phyloP scores from a whole-genome alignment of 2,113 vertebrate species.

The Oryzias woworae region DNA sequence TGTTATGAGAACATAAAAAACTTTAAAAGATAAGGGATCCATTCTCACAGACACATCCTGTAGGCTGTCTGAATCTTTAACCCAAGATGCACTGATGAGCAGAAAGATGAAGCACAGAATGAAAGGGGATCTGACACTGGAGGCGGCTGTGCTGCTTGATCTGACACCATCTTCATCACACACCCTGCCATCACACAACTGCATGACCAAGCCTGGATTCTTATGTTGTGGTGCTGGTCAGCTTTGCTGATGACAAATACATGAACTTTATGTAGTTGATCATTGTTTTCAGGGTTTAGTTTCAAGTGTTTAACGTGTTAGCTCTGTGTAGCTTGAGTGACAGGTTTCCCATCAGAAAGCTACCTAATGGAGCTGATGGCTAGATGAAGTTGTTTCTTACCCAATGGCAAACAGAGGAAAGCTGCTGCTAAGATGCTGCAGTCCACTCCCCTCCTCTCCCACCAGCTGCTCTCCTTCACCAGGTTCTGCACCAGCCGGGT shows the following conservation, averaged over 20 bases:
- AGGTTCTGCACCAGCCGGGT: conserved; percentile 79
- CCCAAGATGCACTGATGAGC: too few species aligned
- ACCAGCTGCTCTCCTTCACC: conserved; percentile 89
- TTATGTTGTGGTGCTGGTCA: too few species aligned
- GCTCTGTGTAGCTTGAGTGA: not conserved
- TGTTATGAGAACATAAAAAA: too few species aligned
- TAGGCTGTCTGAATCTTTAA: not conserved
- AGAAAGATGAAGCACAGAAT: not conserved
- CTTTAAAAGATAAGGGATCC: too few species aligned
- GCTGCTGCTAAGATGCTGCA: conserved; percentile 82
- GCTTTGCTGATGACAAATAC: too few species aligned
- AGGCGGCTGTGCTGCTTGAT: not conserved
- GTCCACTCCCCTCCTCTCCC: conserved; percentile 88
- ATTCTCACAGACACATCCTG: too few species aligned
- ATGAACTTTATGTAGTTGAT: too few species aligned
- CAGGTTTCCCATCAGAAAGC: not conserved
- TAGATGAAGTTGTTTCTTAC: conserved; percentile 58
- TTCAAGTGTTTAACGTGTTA: too few species aligned
- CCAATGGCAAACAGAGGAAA: conserved; percentile 79
- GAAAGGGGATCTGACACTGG: conserved; percentile 14
- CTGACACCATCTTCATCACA: not conserved
- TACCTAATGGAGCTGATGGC: too few species aligned
- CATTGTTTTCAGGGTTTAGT: too few species aligned
- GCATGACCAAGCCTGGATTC: too few species aligned
- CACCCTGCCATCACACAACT: too few species aligned